These are phyloP conservation scores for Hypothenemus hampei DNA, from an alignment of 1,140 invertebrate genomes.

Conservation along the genomic window DNA sequence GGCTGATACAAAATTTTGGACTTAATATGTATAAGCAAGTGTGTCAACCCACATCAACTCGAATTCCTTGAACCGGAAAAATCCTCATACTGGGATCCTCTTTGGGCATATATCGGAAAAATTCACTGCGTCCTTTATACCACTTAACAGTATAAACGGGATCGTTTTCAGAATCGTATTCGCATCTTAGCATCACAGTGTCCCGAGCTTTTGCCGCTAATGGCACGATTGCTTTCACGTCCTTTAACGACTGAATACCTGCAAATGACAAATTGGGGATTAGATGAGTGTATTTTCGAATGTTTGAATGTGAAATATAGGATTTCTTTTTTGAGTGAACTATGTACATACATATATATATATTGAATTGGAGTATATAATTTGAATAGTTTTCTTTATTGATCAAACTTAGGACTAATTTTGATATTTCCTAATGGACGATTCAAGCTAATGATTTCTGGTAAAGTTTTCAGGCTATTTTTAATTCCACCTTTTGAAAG, in stretches of 20 bases:
- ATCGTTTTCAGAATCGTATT: conserved; percentile 73
- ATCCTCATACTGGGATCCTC: conserved; percentile 63
- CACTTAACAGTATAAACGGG: conserved; percentile 75
- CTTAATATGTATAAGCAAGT: too few relatives aligned
- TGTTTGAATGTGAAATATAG: too few relatives aligned
- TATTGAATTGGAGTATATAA: too few relatives aligned
- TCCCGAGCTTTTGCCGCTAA: conserved; percentile 33
- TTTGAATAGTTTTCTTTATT: too few relatives aligned
- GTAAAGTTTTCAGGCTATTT: too few relatives aligned
- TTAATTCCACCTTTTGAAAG: too few relatives aligned
- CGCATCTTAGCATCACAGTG: conserved; percentile 65
- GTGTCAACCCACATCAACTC: conserved; percentile 73
- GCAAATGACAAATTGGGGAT: neutral
- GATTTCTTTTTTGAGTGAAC: too few relatives aligned
- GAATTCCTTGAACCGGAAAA: conserved; percentile 56
- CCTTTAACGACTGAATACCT: conserved; percentile 11
- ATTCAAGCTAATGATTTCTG: too few relatives aligned
- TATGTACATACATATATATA: too few relatives aligned
- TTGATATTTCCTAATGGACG: too few relatives aligned
- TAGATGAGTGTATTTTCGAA: neutral
- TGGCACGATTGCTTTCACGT: conserved; percentile 13
- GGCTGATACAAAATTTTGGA: too few relatives aligned
- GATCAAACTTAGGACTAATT: too few relatives aligned
- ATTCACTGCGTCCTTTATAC: conserved; percentile 72
- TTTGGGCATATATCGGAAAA: conserved; percentile 70